Conservation (phyloP, 2,113 vertebrate genomes). For the Formicarius rufipectus region DNA sequence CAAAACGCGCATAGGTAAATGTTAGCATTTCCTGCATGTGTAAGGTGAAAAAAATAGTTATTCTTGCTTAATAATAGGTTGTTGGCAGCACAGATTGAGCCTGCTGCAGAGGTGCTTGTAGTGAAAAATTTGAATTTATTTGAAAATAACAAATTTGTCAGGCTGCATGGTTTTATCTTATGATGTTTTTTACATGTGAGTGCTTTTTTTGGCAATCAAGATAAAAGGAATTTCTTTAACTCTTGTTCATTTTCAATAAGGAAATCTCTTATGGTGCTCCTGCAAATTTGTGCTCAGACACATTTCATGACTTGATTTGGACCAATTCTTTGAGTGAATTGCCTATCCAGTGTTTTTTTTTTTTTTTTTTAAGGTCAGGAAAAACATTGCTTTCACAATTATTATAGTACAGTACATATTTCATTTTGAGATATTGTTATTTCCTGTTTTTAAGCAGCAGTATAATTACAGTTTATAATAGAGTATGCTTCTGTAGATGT, state of each 20-base stretch:
- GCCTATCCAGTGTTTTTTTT: not conserved
- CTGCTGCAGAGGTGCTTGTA: not conserved
- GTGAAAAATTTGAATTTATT: not conserved
- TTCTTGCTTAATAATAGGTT: not conserved
- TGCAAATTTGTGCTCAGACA: not conserved
- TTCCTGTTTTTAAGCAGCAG: conserved; percentile 15
- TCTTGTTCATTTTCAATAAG: not conserved
- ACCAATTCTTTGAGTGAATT: not conserved
- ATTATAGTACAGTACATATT: not conserved
- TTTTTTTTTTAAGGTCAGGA: not conserved
- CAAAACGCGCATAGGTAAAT: not conserved
- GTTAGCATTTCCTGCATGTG: not conserved
- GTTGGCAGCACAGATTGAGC: not conserved
- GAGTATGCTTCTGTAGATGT: not conserved
- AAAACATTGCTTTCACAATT: not conserved
- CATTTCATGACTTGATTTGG: not conserved
- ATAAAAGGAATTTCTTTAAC: not conserved
- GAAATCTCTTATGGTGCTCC: not conserved
- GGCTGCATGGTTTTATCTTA: not conserved
- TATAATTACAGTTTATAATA: conserved; percentile 18
- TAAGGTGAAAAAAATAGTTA: not conserved
- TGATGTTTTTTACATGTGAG: not conserved
- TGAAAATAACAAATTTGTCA: not conserved
- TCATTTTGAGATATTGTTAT: conserved; percentile 13
- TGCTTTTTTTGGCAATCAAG: not conserved